A percentile compares a stretch with the other conserved stretches of the same genome.
phyloP scores from a whole-genome alignment of 2,797 vertebrate genomes.

The Pangasius mekongensis region DNA sequence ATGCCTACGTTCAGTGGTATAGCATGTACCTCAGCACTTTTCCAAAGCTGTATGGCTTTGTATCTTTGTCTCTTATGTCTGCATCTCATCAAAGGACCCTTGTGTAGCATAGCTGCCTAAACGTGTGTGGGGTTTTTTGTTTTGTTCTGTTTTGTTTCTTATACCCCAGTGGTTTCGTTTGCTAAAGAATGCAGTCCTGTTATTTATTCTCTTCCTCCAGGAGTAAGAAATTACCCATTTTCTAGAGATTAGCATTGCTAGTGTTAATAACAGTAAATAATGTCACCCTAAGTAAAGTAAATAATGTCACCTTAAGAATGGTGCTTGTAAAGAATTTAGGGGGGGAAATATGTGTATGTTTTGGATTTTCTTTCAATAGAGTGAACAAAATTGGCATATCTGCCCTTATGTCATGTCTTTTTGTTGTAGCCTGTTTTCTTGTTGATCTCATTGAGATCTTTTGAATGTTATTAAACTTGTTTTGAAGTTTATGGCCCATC shows the following conservation, averaged over 20 bases:
- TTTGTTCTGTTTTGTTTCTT: background rate
- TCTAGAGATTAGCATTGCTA: slow-evolving; percentile 36
- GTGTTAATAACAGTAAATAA: slow-evolving; percentile 45
- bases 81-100: slow-evolving; percentile 43
- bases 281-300: slow-evolving; percentile 19
- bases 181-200: slow-evolving; percentile 22
- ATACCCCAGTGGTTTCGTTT: background rate
- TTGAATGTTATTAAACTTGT: slow-evolving; percentile 85
- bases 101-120: slow-evolving; percentile 45
- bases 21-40: slow-evolving; percentile 40
- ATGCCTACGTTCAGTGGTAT: slow-evolving; percentile 20
- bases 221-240: slow-evolving; percentile 20
- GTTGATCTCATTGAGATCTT: slow-evolving; percentile 88
- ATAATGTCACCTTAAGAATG: slow-evolving; percentile 20
- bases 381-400: slow-evolving; percentile 54
- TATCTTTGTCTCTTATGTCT: slow-evolving; percentile 7
- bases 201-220: slow-evolving; percentile 44
- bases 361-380: slow-evolving; percentile 55
- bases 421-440: slow-evolving; percentile 62
- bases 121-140: slow-evolving; percentile 6
- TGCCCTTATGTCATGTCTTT: slow-evolving; percentile 52
- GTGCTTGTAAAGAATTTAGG: slow-evolving; percentile 17
- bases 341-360: slow-evolving; percentile 2
- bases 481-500: slow-evolving; percentile 83
- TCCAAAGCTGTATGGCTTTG: slow-evolving; percentile 25